A percentile compares a stretch with the other conserved stretches of the same genome.
These are phyloP conservation scores for Clitarchus hookeri DNA, from an alignment of 2,888 invertebrate species.

Conservation along the genomic window DNA sequence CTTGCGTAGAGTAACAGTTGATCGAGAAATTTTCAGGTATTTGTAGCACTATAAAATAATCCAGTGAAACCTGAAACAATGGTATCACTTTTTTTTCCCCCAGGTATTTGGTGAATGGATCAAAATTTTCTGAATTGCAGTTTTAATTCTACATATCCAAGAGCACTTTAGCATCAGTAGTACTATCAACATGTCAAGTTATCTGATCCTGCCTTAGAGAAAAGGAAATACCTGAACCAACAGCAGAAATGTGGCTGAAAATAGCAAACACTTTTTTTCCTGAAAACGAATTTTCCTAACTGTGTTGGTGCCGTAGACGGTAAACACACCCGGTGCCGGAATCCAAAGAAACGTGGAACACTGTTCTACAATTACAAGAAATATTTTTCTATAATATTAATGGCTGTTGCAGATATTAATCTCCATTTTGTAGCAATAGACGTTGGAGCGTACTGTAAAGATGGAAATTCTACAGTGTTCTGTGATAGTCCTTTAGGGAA, in stretches of 20 bases:
- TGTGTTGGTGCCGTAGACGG: slow-evolving; percentile 4
- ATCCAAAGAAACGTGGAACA: neutral
- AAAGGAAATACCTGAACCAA: slow-evolving; percentile 17
- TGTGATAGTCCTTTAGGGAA: neutral
- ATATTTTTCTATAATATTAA: neutral
- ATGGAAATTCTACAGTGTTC: slow-evolving; percentile 19
- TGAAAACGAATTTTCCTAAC: slow-evolving; percentile 17
- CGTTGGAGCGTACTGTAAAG: slow-evolving; percentile 17
- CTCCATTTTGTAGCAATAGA: slow-evolving; percentile 16
- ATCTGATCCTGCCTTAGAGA: neutral
- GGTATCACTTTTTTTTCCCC: neutral
- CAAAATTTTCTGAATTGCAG: neutral
- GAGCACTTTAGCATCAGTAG: neutral
- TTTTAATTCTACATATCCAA: slow-evolving; percentile 15
- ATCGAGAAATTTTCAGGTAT: too few species aligned
- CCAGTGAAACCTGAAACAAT: neutral
- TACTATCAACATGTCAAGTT: neutral
- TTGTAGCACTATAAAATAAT: too few species aligned
- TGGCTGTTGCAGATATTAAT: slow-evolving; percentile 18
- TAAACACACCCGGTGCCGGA: neutral
- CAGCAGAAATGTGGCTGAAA: neutral
- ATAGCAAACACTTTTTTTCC: neutral
- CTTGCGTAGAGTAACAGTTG: too few species aligned
- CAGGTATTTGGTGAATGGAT: slow-evolving; percentile 12
- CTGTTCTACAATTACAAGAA: slow-evolving; percentile 8